Evolutionary conservation across 2,113 vertebrate genomes (phyloP).

Genomic region (Drymodes brunneopygia): DNA sequence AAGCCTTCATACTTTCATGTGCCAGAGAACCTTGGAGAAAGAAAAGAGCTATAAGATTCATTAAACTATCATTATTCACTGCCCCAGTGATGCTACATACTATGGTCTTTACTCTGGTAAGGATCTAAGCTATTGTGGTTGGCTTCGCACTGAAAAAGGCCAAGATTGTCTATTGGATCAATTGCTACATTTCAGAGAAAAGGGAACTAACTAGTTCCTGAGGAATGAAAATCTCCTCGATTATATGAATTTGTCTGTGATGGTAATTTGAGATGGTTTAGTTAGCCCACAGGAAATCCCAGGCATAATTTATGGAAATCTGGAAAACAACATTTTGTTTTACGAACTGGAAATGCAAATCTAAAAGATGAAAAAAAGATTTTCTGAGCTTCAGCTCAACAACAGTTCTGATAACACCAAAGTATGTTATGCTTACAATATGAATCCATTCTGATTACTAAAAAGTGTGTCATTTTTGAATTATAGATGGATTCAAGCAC

Average conservation of each 20-base stretch:
- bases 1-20: neutral
- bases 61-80: neutral
- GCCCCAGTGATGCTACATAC: neutral
- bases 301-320: neutral
- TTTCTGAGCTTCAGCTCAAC: neutral
- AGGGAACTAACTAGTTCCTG: neutral
- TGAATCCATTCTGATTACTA: neutral
- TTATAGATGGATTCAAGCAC: neutral
- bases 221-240: neutral
- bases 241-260: neutral
- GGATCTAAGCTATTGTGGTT: neutral
- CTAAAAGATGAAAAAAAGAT: neutral
- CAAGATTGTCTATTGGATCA: neutral
- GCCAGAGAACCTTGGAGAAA: neutral
- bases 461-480: neutral
- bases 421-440: neutral
- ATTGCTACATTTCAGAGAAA: neutral
- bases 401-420: neutral
- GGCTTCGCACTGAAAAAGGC: neutral
- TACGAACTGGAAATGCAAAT: neutral
- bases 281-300: neutral
- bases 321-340: neutral
- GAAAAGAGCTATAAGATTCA: neutral
- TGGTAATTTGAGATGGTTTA: neutral
- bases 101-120: neutral